phyloP scores from a whole-genome alignment of 1,140 invertebrate genomes.

The Vanessa atalanta region DNA sequence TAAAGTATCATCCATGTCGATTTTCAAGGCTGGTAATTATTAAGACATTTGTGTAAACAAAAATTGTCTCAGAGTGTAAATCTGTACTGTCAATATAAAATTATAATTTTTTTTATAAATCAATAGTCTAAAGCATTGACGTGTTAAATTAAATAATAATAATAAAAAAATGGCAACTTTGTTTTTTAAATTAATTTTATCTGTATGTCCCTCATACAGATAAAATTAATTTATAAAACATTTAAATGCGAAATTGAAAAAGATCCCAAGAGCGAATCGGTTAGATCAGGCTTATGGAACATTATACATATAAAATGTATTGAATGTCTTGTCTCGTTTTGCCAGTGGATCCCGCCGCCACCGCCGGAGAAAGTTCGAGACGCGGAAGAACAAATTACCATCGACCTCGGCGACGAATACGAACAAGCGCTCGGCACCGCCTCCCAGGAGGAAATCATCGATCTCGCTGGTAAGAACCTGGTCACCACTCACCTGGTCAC shows the following conservation, averaged over 20 bases:
- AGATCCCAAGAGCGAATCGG: too few relatives aligned
- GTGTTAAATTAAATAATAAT: not conserved
- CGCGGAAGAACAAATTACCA: slow-evolving; percentile 93
- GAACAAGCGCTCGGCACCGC: slow-evolving; percentile 95
- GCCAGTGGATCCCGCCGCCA: slow-evolving; percentile 94
- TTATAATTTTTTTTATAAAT: not conserved
- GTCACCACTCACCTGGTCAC: too few relatives aligned
- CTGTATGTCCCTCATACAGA: too few relatives aligned
- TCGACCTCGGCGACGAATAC: slow-evolving; percentile 97
- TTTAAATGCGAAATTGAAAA: not conserved
- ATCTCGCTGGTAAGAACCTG: slow-evolving; percentile 82
- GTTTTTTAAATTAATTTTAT: too few relatives aligned
- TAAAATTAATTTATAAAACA: too few relatives aligned
- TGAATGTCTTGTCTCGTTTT: slow-evolving; percentile 40
- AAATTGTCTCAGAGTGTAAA: too few relatives aligned
- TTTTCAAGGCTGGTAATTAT: not conserved
- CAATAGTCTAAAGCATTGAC: too few relatives aligned
- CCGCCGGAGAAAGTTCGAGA: slow-evolving; percentile 88
- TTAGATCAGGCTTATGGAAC: too few relatives aligned
- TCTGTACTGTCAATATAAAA: not conserved
- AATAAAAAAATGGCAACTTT: too few relatives aligned
- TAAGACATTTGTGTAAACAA: not conserved
- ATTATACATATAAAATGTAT: too few relatives aligned
- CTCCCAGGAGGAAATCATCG: slow-evolving; percentile 98
- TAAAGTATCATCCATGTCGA: not conserved